Conservation (phyloP, 2,888 invertebrate species). For the Taphrorychus bicolor region DNA sequence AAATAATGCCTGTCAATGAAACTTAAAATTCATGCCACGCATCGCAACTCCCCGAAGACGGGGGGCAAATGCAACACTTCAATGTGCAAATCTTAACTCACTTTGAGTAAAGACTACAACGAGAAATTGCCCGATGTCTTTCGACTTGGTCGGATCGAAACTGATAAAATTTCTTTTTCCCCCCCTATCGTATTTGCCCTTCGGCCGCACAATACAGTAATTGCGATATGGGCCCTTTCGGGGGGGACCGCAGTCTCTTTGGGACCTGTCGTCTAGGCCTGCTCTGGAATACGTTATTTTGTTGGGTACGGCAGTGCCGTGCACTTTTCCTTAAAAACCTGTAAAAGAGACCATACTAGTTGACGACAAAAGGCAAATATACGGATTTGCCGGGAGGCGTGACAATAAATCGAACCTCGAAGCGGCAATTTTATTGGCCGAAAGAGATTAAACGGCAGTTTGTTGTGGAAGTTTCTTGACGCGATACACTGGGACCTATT, state of each 20-base stretch:
- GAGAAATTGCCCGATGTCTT: constrained; percentile 29
- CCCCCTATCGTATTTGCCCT: constrained; percentile 39
- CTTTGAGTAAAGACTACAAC: constrained; percentile 34
- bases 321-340: too few relatives aligned
- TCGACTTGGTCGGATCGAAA: constrained; percentile 24
- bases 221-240: constrained; percentile 43
- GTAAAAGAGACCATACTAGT: too few relatives aligned
- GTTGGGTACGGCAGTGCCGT: neutral
- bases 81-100: constrained; percentile 40
- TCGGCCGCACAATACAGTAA: constrained; percentile 45
- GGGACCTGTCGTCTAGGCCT: constrained; percentile 41
- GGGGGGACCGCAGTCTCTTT: constrained; percentile 21
- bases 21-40: constrained; percentile 9
- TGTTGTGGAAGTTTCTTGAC: too few relatives aligned
- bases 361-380: too few relatives aligned
- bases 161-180: constrained; percentile 32
- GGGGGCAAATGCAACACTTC: constrained; percentile 15
- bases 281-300: constrained; percentile 45
- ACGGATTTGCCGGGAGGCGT: too few relatives aligned
- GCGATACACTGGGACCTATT: too few relatives aligned
- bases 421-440: too few relatives aligned
- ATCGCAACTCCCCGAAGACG: neutral
- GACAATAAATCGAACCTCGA: too few relatives aligned
- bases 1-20: neutral
- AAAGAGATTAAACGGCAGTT: too few relatives aligned